These are phyloP conservation scores for Corvus moneduloides DNA, from an alignment of 2,113 vertebrate species.

Conservation along the genomic window DNA sequence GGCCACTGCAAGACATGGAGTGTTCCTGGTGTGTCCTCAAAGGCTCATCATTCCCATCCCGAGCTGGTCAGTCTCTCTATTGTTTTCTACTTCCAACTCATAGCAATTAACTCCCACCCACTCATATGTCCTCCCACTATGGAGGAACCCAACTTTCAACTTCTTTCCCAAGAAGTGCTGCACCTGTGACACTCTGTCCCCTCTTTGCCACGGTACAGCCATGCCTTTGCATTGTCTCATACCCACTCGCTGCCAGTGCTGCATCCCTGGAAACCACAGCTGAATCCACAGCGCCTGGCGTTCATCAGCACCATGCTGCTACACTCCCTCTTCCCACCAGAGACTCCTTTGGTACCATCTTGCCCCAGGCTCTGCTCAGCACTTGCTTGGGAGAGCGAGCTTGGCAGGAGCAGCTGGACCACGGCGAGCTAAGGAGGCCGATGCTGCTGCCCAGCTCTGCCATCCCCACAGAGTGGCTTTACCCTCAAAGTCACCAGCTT, in stretches of 20 bases:
- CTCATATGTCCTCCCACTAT: background rate
- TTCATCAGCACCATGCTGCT: rapidly evolving
- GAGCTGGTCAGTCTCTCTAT: background rate
- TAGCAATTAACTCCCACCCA: background rate
- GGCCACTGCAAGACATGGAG: background rate
- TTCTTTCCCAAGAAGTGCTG: background rate
- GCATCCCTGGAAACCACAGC: background rate
- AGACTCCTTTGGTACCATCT: background rate
- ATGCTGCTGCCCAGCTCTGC: background rate
- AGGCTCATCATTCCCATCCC: background rate
- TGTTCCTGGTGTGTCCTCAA: background rate
- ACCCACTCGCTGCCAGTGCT: background rate
- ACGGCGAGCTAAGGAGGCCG: rapidly evolving
- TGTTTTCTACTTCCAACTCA: background rate
- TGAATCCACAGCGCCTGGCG: background rate
- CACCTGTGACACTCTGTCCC: background rate
- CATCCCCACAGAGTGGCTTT: background rate
- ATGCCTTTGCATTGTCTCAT: background rate
- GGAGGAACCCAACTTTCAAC: background rate
- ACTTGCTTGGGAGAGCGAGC: rapidly evolving
- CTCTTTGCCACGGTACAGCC: background rate
- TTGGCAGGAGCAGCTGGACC: background rate
- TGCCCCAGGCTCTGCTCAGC: background rate
- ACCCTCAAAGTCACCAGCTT: background rate
- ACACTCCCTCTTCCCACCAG: background rate